phyloP scores from a whole-genome alignment of 1,140 invertebrate genomes.

The Bradynema listronoti region DNA sequence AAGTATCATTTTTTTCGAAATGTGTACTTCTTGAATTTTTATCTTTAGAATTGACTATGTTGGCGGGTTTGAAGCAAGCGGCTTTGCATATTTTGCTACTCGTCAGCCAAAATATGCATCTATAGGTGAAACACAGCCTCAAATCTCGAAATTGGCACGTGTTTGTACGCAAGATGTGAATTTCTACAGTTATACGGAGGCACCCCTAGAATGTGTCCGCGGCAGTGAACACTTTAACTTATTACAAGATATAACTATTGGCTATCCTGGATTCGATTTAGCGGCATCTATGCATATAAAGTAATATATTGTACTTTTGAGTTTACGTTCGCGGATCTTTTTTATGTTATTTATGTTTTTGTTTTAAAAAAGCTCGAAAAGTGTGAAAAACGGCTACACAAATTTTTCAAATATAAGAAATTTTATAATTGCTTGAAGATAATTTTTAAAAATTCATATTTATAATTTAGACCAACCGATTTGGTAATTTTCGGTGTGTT shows the following conservation, averaged over 20 bases:
- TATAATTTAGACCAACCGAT: slow-evolving; percentile 25
- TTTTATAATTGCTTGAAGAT: slow-evolving; percentile 10
- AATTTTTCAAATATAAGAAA: no score
- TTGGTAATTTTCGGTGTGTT: slow-evolving; percentile 44
- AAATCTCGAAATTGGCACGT: slow-evolving; percentile 47
- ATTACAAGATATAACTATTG: slow-evolving; percentile 45
- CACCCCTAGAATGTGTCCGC: slow-evolving; percentile 50
- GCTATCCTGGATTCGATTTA: slow-evolving; percentile 52
- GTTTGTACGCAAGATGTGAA: slow-evolving; percentile 51
- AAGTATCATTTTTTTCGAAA: no score
- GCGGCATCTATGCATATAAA: slow-evolving; percentile 45
- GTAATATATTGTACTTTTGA: no score
- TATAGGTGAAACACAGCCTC: slow-evolving; percentile 26
- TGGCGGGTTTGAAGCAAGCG: slow-evolving; percentile 49
- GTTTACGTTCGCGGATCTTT: no score
- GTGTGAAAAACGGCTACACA: no score
- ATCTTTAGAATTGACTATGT: slow-evolving; percentile 50
- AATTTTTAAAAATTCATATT: slow-evolving; percentile 6
- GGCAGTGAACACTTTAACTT: slow-evolving; percentile 48
- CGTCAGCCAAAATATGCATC: slow-evolving; percentile 46
- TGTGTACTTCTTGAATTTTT: slow-evolving; percentile 3
- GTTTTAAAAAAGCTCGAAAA: no score
- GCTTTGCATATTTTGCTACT: slow-evolving; percentile 56
- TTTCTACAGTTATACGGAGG: slow-evolving; percentile 54
- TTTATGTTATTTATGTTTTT: no score